Evolutionary conservation across 1,140 invertebrate genomes (phyloP), one percentile per base, ranked within the genome.

Genomic region (Lepidurus couesii): DNA sequence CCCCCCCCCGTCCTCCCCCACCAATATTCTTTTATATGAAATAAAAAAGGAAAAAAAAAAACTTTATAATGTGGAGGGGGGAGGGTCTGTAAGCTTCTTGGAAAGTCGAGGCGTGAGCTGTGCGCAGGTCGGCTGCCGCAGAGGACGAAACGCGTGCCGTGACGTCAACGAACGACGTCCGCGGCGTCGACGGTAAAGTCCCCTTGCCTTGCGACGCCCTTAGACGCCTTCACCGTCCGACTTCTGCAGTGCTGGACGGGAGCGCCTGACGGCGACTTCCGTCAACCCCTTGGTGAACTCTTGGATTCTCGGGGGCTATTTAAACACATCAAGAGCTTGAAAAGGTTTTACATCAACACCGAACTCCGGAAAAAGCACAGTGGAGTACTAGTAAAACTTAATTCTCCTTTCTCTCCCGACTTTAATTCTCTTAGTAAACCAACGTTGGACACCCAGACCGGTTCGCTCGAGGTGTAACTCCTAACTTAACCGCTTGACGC

Each of bases 191-290:
- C 53, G 53, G 53, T 65, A 21, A 65, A 21, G 16, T 16, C 21
- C 53, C n/a, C 53, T 65, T 65, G 53, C 53, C 53, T 65, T 65
- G 53, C n/a, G 53, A 65, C 53, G 53, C 53, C 53, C 53, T 65
- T 65, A 65, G 53, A 65, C 53, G 53, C 53, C 53, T 65, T 65
- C 53, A 21, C 16, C 53, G 53, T 65, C 53, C 53, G n/a, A 65
- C 53, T 65, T 65, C 53, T 65, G 53, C 53, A 65, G 53, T 65
- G 53, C 21, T 65, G 53, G 13, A 65, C 53, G 53, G 21, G 53
- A 65, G 53, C 53, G 53, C 53, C 53, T 65, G 53, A 65, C 53
- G 53, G 53, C 53, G 53, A 65, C 53, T 65, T 65, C 53, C 53
- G 53, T 65, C 53, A 65, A 65, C 53, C 53, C 53, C 53, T 65